These are phyloP conservation scores for Eublepharis macularius DNA, from an alignment of 2,113 vertebrate species.

Conservation along the genomic window DNA sequence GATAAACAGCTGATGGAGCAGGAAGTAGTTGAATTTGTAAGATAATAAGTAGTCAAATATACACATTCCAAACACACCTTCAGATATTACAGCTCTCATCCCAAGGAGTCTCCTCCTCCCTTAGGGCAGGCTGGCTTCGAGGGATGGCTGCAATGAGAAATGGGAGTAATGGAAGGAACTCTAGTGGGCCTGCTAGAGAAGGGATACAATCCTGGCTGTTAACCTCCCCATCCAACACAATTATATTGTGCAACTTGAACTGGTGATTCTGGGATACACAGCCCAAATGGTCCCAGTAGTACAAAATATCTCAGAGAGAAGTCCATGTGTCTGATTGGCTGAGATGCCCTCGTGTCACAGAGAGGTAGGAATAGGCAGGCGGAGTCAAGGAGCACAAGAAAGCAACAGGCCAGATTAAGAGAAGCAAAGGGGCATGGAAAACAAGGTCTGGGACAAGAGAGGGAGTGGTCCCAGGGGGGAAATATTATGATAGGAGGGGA, in stretches of 20 bases:
- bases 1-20: slow-evolving; percentile 16
- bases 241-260: neutral
- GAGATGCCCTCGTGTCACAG: neutral
- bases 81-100: neutral
- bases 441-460: too few relatives aligned
- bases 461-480: neutral
- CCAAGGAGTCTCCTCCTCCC: neutral
- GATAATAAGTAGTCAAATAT: neutral
- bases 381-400: neutral
- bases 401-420: neutral
- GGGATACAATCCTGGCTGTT: too few relatives aligned
- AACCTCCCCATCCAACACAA: neutral
- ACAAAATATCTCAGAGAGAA: neutral
- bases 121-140: neutral
- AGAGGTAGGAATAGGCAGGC: neutral
- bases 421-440: neutral
- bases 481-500: neutral
- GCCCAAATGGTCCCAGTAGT: neutral
- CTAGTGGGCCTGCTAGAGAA: neutral
- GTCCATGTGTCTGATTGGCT: neutral
- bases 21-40: neutral
- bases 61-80: slow-evolving; percentile 3
- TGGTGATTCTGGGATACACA: neutral
- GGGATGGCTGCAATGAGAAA: neutral
- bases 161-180: accelerated